Evolutionary conservation across 2,797 vertebrate species (phyloP).

Genomic region (Tympanoctomys barrerae): DNA sequence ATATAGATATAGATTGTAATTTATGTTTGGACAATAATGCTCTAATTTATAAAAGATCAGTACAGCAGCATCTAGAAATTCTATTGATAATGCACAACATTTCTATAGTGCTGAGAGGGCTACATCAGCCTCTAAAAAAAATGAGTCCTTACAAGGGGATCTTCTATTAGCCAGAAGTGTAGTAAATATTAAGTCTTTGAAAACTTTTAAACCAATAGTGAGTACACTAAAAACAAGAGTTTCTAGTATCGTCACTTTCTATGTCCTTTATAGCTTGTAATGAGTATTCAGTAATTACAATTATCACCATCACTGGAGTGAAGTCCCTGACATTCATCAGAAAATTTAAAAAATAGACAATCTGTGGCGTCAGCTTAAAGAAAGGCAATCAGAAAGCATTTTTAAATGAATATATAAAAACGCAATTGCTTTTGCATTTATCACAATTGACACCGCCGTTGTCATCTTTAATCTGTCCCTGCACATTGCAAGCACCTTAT

Average conservation of each 20-base stretch:
- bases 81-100: conserved; percentile 1
- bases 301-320: not conserved
- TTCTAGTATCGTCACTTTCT: conserved; percentile 15
- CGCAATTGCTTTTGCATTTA: conserved; percentile 78
- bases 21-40: conserved; percentile 9
- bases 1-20: not conserved
- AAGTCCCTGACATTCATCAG: not conserved
- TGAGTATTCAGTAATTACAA: conserved; percentile 31
- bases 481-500: conserved; percentile 78
- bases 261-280: conserved; percentile 15
- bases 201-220: conserved; percentile 47
- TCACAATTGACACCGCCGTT: conserved; percentile 81
- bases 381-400: conserved; percentile 71
- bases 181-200: conserved; percentile 34
- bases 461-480: conserved; percentile 84
- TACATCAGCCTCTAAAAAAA: conserved; percentile 31
- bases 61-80: not conserved
- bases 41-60: not conserved
- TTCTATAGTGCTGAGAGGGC: not conserved
- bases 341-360: conserved; percentile 39
- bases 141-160: not conserved
- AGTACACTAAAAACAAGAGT: conserved; percentile 33
- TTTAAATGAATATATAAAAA: conserved; percentile 43
- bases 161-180: not conserved
- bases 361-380: conserved; percentile 29